A percentile compares a stretch with the other conserved stretches of the same genome.
These are phyloP conservation scores for Tridacna gigas DNA, from an alignment of 2,888 invertebrate genomes.

Conservation along the genomic window DNA sequence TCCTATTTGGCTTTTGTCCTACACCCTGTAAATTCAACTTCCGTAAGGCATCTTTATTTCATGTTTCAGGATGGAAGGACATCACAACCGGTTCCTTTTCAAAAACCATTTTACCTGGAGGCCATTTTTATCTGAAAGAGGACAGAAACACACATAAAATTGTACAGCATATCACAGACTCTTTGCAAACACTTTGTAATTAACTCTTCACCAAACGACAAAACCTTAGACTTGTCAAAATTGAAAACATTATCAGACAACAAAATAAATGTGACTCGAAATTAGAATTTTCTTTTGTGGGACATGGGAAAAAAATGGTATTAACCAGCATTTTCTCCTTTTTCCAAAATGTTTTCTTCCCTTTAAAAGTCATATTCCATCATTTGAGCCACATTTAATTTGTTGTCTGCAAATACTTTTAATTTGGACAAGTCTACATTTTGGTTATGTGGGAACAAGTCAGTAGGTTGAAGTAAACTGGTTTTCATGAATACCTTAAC, in stretches of 20 bases:
- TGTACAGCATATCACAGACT: constrained; percentile 40
- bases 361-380: background rate
- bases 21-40: no score
- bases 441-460: background rate
- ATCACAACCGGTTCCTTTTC: constrained; percentile 69
- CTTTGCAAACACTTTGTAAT: background rate
- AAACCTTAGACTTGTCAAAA: no score
- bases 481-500: background rate
- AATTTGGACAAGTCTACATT: background rate
- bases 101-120: constrained; percentile 71
- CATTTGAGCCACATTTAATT: background rate
- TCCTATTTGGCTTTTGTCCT: no score
- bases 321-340: background rate
- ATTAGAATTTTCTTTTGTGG: no score
- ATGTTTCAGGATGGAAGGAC: constrained; percentile 75
- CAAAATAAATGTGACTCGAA: no score
- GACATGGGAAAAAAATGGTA: background rate
- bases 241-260: no score
- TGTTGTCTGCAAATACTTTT: background rate
- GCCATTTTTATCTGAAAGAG: constrained; percentile 79
- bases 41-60: background rate
- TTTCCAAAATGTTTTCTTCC: background rate
- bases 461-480: background rate
- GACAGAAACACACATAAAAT: constrained; percentile 57
- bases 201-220: no score